Evolutionary conservation across 2,797 vertebrate genomes (phyloP).

Genomic region (Acropternis orthonyx): DNA sequence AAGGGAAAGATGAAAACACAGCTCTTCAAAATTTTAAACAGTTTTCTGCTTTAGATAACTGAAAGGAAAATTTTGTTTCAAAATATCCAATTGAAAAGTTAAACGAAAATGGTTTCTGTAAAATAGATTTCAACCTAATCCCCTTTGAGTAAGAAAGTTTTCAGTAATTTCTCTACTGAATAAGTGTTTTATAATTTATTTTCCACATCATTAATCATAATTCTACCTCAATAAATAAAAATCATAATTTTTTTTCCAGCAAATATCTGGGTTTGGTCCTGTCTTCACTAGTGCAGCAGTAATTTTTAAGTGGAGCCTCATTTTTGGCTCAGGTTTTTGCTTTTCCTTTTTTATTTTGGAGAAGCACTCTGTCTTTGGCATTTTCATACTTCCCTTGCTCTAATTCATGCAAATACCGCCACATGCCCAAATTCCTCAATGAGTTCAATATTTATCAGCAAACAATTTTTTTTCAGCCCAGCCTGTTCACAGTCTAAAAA

Average conservation of each 20-base stretch:
- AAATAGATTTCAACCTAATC: not conserved
- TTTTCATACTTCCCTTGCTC: not conserved
- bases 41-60: not conserved
- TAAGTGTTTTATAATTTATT: not conserved
- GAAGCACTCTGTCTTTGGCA: not conserved
- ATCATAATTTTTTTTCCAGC: not conserved
- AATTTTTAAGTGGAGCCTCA: not conserved
- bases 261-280: not conserved
- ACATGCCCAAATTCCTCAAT: not conserved
- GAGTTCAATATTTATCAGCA: slow-evolving; percentile 21
- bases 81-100: not conserved
- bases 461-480: not conserved
- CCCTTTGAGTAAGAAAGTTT: not conserved
- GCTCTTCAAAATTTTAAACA: not conserved
- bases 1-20: not conserved
- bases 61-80: not conserved
- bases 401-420: not conserved
- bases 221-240: not conserved
- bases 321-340: not conserved
- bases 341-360: not conserved
- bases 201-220: not conserved
- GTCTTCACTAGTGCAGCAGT: not conserved
- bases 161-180: not conserved
- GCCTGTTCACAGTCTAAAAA: not conserved
- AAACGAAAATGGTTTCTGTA: not conserved